A percentile compares a stretch with the other conserved stretches of the same genome.
Conservation (phyloP, 2,113 vertebrate genomes). For the Empidonax traillii region DNA sequence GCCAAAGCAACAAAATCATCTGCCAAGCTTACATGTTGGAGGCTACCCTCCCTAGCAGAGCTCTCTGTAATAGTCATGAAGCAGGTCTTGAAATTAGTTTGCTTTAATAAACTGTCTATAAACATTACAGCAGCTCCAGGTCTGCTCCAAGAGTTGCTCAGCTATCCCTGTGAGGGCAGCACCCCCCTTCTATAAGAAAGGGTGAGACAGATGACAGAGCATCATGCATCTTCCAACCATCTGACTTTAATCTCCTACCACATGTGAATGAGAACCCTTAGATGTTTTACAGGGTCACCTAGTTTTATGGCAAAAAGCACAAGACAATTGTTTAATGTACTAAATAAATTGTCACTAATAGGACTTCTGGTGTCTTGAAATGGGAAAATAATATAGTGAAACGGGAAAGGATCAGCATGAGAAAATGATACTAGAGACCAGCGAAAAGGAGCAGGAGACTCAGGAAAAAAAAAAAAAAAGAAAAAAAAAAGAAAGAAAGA, state of each 20-base stretch:
- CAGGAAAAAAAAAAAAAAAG: neutral
- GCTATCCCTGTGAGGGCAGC: neutral
- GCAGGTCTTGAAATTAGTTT: neutral
- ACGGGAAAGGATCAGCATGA: constrained; percentile 16
- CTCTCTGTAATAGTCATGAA: neutral
- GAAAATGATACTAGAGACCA: constrained; percentile 7
- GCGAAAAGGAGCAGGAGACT: constrained; percentile 3
- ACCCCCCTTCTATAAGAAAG: neutral
- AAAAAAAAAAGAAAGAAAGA: neutral
- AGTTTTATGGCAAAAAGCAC: constrained; percentile 6
- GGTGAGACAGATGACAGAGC: neutral
- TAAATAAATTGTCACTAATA: neutral
- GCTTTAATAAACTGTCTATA: neutral
- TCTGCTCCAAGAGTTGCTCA: neutral
- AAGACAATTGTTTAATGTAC: neutral
- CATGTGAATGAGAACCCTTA: neutral
- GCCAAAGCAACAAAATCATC: neutral
- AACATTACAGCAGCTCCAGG: neutral
- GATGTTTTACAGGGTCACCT: constrained; percentile 33
- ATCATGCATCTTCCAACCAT: neutral
- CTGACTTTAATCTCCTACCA: neutral
- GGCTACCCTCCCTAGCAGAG: neutral
- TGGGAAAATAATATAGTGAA: neutral
- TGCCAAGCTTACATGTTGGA: neutral
- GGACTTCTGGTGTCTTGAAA: neutral